Evolutionary conservation across 1,140 invertebrate genomes (phyloP).

Genomic region (Cecropterus lyciades): DNA sequence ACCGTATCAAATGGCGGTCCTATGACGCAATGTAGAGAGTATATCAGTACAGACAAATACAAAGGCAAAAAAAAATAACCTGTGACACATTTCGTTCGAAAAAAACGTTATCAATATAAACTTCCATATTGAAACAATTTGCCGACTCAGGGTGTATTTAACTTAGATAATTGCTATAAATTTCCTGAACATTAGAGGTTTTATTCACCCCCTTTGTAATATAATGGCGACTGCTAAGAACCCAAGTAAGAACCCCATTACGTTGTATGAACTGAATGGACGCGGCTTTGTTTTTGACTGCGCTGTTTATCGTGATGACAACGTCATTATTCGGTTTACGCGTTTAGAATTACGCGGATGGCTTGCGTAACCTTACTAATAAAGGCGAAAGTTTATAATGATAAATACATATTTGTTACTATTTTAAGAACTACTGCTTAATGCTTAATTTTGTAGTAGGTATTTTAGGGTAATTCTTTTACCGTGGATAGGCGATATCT

Average conservation of each 20-base stretch:
- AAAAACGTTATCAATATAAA: not conserved
- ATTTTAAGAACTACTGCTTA: too few species aligned
- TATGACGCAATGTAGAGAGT: too few species aligned
- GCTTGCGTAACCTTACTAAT: not conserved
- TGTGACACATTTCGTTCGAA: too few species aligned
- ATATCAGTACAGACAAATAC: too few species aligned
- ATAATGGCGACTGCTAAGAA: constrained; percentile 30
- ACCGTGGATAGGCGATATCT: too few species aligned
- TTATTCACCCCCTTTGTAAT: constrained; percentile 20
- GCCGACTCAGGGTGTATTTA: constrained; percentile 5
- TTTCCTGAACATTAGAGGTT: constrained; percentile 21
- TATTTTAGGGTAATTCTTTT: too few species aligned
- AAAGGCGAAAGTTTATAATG: too few species aligned
- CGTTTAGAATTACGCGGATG: constrained; percentile 14
- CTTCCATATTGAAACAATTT: not conserved
- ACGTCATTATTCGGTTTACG: constrained; percentile 23
- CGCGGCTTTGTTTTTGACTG: constrained; percentile 32
- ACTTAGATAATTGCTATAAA: constrained; percentile 24
- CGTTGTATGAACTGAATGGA: constrained; percentile 31
- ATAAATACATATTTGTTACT: too few species aligned
- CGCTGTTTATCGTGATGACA: constrained; percentile 29
- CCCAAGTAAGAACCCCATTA: constrained; percentile 18
- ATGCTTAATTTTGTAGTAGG: too few species aligned
- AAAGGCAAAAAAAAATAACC: too few species aligned
- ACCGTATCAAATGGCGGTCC: too few species aligned